Conservation (phyloP, 2,888 invertebrate genomes). For the Vandiemenella viatica region DNA sequence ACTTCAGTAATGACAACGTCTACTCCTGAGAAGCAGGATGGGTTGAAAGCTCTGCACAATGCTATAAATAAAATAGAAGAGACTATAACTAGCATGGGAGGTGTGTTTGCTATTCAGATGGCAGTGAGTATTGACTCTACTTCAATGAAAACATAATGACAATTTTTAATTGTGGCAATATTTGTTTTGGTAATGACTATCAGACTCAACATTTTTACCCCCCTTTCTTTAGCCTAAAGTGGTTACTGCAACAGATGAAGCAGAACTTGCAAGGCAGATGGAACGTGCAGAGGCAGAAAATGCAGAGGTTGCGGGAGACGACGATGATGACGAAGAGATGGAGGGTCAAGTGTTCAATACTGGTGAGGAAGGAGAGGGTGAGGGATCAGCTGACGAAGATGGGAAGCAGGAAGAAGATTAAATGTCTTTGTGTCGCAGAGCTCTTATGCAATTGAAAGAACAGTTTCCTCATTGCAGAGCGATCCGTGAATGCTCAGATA, state of each 20-base stretch:
- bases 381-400: conserved; percentile 26
- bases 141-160: too few species aligned
- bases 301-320: conserved; percentile 83
- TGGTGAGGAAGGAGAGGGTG: conserved; percentile 28
- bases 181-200: too few species aligned
- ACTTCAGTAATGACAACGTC: conserved; percentile 87
- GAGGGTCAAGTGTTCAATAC: conserved; percentile 31
- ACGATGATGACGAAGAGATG: conserved; percentile 60
- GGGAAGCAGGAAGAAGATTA: conserved; percentile 21
- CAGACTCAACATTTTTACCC: too few species aligned
- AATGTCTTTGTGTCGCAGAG: background rate
- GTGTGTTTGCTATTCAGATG: conserved; percentile 89
- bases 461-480: too few species aligned
- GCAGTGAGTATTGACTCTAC: conserved; percentile 53
- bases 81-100: conserved; percentile 68
- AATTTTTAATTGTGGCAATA: too few species aligned
- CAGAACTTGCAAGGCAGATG: conserved; percentile 84
- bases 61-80: conserved; percentile 78
- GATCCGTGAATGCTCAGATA: too few species aligned
- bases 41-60: conserved; percentile 73
- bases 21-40: conserved; percentile 90
- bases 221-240: conserved; percentile 68
- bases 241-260: conserved; percentile 95
- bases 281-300: conserved; percentile 88
- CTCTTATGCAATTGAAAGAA: too few species aligned